Conservation (phyloP, 2,888 invertebrate species). For the Scaptomyza flava region DNA sequence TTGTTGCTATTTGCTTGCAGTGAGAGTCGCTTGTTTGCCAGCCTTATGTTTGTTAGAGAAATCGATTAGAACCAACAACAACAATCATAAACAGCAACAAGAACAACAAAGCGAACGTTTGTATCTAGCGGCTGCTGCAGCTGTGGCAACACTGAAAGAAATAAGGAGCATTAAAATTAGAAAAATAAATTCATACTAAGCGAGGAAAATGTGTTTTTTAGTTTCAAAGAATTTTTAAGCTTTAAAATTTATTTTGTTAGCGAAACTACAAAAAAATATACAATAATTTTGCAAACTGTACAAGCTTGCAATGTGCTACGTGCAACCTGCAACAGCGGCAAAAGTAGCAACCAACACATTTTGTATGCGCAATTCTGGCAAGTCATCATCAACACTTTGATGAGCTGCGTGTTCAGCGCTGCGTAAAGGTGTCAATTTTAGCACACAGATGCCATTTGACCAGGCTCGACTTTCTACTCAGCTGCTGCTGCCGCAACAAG, state of each 20-base stretch:
- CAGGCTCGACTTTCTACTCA: conserved; percentile 49
- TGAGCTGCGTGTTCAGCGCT: conserved; percentile 70
- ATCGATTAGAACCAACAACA: conserved; percentile 74
- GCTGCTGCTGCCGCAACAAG: conserved; percentile 8
- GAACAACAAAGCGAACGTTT: conserved; percentile 62
- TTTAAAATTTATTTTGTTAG: neutral
- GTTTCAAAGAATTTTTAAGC: no score
- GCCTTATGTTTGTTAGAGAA: conserved; percentile 76
- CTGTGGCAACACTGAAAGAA: conserved; percentile 21
- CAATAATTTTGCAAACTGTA: neutral
- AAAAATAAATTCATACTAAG: neutral
- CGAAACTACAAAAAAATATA: neutral
- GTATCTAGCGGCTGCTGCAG: conserved; percentile 45
- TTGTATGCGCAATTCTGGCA: conserved; percentile 50
- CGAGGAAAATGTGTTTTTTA: neutral
- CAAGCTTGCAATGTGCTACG: conserved; percentile 27
- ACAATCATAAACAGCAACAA: conserved; percentile 26
- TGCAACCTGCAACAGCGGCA: conserved; percentile 29
- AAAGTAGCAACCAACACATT: conserved; percentile 4
- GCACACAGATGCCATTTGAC: conserved; percentile 75
- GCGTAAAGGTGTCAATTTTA: conserved; percentile 80
- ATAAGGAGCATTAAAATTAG: neutral
- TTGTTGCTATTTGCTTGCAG: conserved; percentile 49
- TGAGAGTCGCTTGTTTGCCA: conserved; percentile 71
- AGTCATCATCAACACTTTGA: conserved; percentile 70